Evolutionary conservation across 1,140 invertebrate species (phyloP).

Genomic region (Sitobion miscanthi): DNA sequence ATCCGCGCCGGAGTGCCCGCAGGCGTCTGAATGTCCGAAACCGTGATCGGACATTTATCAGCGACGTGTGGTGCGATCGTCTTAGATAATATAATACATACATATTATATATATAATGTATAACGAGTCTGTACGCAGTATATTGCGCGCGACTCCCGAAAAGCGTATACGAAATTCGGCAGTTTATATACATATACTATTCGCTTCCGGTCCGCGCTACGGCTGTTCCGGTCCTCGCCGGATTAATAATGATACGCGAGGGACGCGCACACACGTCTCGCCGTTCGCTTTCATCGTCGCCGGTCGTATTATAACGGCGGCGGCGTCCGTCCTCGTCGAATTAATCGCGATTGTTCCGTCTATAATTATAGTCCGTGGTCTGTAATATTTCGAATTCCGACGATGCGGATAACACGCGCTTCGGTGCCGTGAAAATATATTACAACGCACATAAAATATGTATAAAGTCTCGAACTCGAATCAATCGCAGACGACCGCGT

Average conservation of each 20-base stretch:
- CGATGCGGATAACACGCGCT: no score
- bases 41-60: neutral
- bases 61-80: neutral
- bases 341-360: neutral
- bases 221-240: neutral
- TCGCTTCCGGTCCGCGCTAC: neutral
- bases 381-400: neutral
- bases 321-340: neutral
- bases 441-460: no score
- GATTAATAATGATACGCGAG: neutral
- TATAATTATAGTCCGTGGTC: neutral
- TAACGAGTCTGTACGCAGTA: no score
- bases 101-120: neutral
- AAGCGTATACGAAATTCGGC: neutral
- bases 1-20: neutral
- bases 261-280: neutral
- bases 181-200: neutral
- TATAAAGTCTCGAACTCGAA: neutral
- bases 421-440: no score
- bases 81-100: neutral
- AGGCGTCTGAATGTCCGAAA: conserved; percentile 8
- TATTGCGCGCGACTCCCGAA: neutral
- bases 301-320: neutral
- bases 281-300: neutral
- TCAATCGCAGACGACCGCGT: neutral